Conservation (phyloP, 30 jellyfish, hydroid and myxozoan genomes). For the Calvadosia cruxmelitensis region DNA sequence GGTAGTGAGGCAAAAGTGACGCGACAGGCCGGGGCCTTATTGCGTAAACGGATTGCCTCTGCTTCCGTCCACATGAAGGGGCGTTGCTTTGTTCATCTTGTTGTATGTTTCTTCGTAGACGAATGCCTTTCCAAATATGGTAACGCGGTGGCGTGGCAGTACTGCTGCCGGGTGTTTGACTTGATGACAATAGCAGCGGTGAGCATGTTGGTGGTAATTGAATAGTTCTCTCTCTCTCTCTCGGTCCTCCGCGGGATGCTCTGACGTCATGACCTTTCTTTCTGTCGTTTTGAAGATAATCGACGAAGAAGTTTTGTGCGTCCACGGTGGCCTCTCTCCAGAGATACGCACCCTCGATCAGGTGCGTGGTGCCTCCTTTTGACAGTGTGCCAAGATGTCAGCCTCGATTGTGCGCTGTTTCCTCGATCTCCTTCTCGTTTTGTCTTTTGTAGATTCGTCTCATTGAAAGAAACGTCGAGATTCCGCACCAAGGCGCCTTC, state of each 20-base stretch:
- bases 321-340: slow-evolving; percentile 98
- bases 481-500: slow-evolving; percentile 94
- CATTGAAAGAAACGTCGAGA: slow-evolving; percentile 84
- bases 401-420: neutral
- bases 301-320: slow-evolving; percentile 88
- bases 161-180: slow-evolving; percentile 89
- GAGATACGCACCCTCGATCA: slow-evolving; percentile 76
- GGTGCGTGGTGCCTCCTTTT: slow-evolving; percentile 16
- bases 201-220: slow-evolving; percentile 11
- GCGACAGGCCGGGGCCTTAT: too few species aligned
- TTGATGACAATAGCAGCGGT: slow-evolving; percentile 93
- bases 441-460: slow-evolving; percentile 53
- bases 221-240: too few species aligned
- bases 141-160: slow-evolving; percentile 92
- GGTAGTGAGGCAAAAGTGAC: too few species aligned
- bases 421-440: neutral
- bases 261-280: too few species aligned
- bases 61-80: too few species aligned
- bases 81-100: too few species aligned
- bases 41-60: too few species aligned
- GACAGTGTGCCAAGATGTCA: neutral
- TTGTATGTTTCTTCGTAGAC: too few species aligned
- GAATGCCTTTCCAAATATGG: slow-evolving; percentile 98
- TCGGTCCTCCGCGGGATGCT: too few species aligned
- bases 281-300: slow-evolving; percentile 35